phyloP scores from a whole-genome alignment of 2,113 vertebrate species.

The Halichoeres trimaculatus region DNA sequence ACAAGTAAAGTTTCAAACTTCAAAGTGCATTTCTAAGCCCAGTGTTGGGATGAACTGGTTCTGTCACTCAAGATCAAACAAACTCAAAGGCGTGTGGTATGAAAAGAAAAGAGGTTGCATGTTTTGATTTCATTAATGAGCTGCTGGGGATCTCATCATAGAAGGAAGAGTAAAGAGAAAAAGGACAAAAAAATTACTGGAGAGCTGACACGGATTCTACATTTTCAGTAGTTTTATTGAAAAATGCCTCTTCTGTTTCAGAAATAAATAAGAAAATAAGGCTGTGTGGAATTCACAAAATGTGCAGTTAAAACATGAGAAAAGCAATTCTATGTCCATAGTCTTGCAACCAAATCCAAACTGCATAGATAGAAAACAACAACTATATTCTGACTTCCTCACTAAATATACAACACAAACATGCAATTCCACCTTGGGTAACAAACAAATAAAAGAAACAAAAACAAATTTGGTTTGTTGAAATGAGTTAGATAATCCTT shows the following conservation, averaged over 20 bases:
- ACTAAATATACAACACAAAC: constrained; percentile 99
- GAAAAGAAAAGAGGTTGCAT: neutral
- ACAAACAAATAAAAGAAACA: constrained; percentile 79
- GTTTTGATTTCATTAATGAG: neutral
- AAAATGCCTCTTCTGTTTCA: constrained; percentile 99
- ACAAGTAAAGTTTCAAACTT: constrained; percentile 50
- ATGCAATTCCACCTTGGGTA: constrained; percentile 97
- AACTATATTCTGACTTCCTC: constrained; percentile 91
- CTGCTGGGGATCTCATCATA: neutral
- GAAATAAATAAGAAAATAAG: constrained; percentile 99
- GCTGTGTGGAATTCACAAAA: constrained; percentile 99
- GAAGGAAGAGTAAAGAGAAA: neutral
- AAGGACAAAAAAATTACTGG: neutral
- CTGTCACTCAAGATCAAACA: constrained; percentile 24
- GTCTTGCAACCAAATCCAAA: constrained; percentile 96
- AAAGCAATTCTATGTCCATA: constrained; percentile 97
- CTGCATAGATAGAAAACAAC: constrained; percentile 89
- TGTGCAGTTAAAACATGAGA: constrained; percentile 99
- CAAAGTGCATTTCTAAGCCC: constrained; percentile 32
- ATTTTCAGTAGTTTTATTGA: constrained; percentile 99
- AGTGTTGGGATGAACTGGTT: constrained; percentile 15
- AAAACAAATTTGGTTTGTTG: constrained; percentile 86
- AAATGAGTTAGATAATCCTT: constrained; percentile 87
- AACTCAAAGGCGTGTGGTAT: constrained; percentile 7
- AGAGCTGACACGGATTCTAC: constrained; percentile 44